phyloP scores from a whole-genome alignment of 30 jellyfish, hydroid and myxozoan genomes.

The Aurelia coerulea region DNA sequence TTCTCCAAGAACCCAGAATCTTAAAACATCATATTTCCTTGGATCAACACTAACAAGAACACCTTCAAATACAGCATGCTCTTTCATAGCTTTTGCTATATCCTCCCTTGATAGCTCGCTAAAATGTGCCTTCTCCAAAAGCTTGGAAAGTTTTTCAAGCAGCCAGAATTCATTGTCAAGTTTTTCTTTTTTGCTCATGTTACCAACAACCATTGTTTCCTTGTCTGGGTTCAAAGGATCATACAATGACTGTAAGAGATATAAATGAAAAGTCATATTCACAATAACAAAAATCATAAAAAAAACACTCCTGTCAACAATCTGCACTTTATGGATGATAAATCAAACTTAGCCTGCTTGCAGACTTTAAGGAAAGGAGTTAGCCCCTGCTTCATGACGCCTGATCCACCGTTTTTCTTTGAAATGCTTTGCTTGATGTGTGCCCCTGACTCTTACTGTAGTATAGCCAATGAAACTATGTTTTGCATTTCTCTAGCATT shows the following conservation, averaged over 20 bases:
- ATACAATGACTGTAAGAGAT: conserved; percentile 71
- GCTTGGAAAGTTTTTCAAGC: conserved; percentile 74
- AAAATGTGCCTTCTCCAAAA: conserved; percentile 82
- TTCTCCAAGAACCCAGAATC: conserved; percentile 92
- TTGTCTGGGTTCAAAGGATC: conserved; percentile 96
- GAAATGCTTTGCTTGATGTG: too few species aligned
- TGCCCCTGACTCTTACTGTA: too few species aligned
- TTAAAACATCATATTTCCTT: conserved; percentile 78
- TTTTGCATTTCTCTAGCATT: too few species aligned
- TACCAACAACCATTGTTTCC: conserved; percentile 72
- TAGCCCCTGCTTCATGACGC: too few species aligned
- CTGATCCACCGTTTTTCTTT: too few species aligned
- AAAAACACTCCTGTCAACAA: too few species aligned
- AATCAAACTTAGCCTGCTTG: too few species aligned
- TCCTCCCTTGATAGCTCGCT: conserved; percentile 72
- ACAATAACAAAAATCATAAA: neutral
- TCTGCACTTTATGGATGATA: too few species aligned
- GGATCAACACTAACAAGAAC: conserved; percentile 91
- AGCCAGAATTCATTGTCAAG: conserved; percentile 86
- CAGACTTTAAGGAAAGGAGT: too few species aligned
- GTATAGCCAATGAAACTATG: too few species aligned
- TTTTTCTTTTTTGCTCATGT: conserved; percentile 69
- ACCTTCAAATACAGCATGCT: conserved; percentile 87
- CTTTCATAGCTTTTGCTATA: conserved; percentile 56
- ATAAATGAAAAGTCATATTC: neutral